Evolutionary conservation across 2,113 vertebrate species (phyloP), one percentile per base, ranked within the genome.

Genomic region (Loxodonta africana): DNA sequence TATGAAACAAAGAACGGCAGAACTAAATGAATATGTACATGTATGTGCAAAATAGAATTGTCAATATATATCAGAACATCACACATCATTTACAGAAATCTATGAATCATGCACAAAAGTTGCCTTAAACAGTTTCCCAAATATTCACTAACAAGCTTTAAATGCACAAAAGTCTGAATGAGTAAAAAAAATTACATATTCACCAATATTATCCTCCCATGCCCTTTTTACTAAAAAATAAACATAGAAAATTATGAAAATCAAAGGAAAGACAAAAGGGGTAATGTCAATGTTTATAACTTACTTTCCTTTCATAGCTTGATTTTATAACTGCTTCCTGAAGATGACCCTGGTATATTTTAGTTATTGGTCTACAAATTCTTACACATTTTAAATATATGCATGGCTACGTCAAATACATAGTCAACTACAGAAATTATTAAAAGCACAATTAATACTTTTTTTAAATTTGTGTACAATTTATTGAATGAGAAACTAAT

Each of bases 61-160:
- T 77, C 93, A 86, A 86, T 41, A 8, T 25, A 88, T 28, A 74
- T 62, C 2, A 48, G 53, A 81, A 60, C 8, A 65, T 53, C n/a
- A 71, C 4, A 2, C 5, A 80, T 37, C 6, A 65, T 25, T 83
- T 30, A 90, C 6, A 90, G 25, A 91, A 88, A 83, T 80, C 83
- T 87, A 88, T 88, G 48, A 80, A 62, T 88, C 46, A 60, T 23
- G 15, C 62, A 62, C 18, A 71, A 14, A 91, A 65, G 62, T 78
- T 94, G 53, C n/a, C 83, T 15, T 96, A 91, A 77, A 91, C 44
- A 85, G 28, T n/a, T 92, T 95, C 48, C 73, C 73, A 95, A 86
- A 83, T 37, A 90, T 76, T 92, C 73, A 92, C 37, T 44, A 89
- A 85, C 18, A 73, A 74, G 9, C 37, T 85, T 44, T 74, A 91